Percentiles rank a stretch among this genome's conserved stretches.
Conservation (phyloP, 2,113 vertebrate genomes). For the Lanius ludovicianus region DNA sequence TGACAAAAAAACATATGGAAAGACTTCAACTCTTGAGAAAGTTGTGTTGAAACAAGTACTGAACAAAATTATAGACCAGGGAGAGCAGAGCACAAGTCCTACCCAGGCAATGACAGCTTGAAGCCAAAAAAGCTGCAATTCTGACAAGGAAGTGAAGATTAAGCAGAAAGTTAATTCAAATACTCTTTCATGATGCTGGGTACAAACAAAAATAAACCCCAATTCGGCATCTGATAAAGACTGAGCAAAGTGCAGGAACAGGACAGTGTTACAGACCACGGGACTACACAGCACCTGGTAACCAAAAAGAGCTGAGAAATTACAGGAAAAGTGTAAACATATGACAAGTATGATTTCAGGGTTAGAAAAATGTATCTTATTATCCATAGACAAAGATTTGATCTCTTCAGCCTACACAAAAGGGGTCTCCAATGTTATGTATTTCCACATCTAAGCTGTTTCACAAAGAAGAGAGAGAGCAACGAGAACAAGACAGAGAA, state of each 20-base stretch:
- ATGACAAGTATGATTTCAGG: background rate
- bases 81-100: background rate
- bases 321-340: background rate
- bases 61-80: background rate
- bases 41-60: background rate
- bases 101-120: background rate
- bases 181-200: background rate
- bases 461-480: background rate
- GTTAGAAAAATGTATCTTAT: background rate
- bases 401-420: background rate
- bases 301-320: background rate
- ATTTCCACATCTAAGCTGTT: background rate
- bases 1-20: background rate
- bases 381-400: background rate
- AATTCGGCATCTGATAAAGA: background rate
- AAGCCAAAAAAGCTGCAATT: background rate
- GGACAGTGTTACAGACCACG: accelerated
- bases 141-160: background rate
- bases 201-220: background rate
- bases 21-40: background rate
- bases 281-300: background rate
- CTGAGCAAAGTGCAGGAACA: background rate
- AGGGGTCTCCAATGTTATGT: background rate
- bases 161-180: background rate
- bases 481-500: background rate